Base-by-base conservation (phyloP, 2,797 vertebrate species). In the Microctenopoma steveboyesi region DNA sequence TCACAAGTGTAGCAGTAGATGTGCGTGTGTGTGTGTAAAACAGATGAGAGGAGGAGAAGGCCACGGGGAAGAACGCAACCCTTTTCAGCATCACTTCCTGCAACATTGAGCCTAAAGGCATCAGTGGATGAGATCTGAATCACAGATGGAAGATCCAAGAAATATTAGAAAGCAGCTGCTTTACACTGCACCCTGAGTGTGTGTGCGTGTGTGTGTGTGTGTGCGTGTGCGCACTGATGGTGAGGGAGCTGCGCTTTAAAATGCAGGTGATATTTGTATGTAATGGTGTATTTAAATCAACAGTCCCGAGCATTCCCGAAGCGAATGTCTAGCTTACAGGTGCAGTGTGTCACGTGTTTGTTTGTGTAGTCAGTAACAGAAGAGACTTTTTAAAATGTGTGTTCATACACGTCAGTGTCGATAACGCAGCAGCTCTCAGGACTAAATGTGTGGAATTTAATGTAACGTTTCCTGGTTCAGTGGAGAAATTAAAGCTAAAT, bases 71-170 rank as follows among this genome's bases (percentile, higher is more conserved):
- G 56, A 82, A 85, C 83, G 77, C 85, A 74, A 69, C 78, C 83
- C 80, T 88, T 78, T 88, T 88, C 84, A 82, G 81, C 88, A 88
- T 83, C 86, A 82, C 86, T 89, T 90, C 88, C 87, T 85, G 78
- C 70, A 84, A 90, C 87, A 90, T 88, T 79, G 56, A 76, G 84
- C 87, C 79, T 80, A 37, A 2, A 87, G 87, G 84, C 84, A 82
- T 83, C 71, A 53, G 76, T 64, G 83, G 74, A 87, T 60, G 64
- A 86, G 79, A 81, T 76, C 76, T 69, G 87, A 83, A 89, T 89
- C 78, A 83, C 81, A 82, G 88, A 89, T 86, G 48, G 76, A 33
- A 65, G 67, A 74, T 45, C 59, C 69, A 69, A 57, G 73, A 74
- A 76, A 73, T 66, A 69, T 79, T 71, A 74, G 52, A 83, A 52